Evolutionary conservation across 2,797 vertebrate species (phyloP).

Genomic region (Bradypodion ventrale): DNA sequence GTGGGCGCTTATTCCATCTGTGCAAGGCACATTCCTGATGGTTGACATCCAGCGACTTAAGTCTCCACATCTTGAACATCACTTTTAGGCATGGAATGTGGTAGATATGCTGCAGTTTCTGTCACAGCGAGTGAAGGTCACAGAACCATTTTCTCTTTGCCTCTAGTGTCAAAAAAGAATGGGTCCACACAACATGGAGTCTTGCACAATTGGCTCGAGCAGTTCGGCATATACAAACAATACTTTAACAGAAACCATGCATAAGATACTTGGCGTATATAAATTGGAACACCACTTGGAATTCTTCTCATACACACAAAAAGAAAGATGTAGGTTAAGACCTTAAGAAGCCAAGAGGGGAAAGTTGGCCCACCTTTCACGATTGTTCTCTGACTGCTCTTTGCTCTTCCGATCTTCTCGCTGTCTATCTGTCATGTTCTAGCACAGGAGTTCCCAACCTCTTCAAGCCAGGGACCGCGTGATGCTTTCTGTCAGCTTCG

Average conservation of each 20-base stretch:
- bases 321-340: slow-evolving; percentile 44
- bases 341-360: slow-evolving; percentile 36
- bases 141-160: neutral
- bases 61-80: neutral
- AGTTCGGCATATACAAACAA: slow-evolving; percentile 39
- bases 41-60: neutral
- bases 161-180: neutral
- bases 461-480: no score
- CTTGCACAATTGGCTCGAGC: accelerated
- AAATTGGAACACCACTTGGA: slow-evolving; percentile 18
- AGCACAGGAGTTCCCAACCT: no score
- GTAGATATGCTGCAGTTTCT: slow-evolving; percentile 28
- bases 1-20: neutral
- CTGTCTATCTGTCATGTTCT: no score
- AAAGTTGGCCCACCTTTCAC: accelerated
- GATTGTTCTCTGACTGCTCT: neutral
- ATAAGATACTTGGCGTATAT: slow-evolving; percentile 35
- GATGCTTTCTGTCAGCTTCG: no score
- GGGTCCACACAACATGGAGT: slow-evolving; percentile 7
- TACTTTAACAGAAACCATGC: slow-evolving; percentile 1
- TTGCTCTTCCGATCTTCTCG: neutral
- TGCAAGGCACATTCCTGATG: no score
- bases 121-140: neutral
- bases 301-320: slow-evolving; percentile 38
- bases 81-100: neutral